Evolutionary conservation across 2,888 invertebrate genomes (phyloP).

Genomic region (Pristionchus mayeri): DNA sequence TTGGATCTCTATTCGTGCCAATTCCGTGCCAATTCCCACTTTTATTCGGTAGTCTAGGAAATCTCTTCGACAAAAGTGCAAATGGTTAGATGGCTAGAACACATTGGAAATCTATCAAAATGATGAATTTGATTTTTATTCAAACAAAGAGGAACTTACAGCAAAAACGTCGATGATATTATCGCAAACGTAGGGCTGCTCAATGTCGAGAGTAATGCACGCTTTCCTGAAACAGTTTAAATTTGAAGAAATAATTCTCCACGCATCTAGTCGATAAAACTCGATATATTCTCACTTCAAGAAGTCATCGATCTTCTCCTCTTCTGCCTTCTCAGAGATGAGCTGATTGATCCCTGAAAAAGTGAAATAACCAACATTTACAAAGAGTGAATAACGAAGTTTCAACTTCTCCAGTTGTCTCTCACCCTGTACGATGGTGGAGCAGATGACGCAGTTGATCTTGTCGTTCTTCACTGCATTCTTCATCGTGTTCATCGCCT

Average conservation of each 20-base stretch:
- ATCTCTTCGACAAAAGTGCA: no score
- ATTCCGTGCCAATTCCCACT: neutral
- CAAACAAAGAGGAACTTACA: conserved; percentile 50
- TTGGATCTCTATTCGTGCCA: neutral
- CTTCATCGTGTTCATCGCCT: conserved; percentile 53
- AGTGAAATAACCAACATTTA: no score
- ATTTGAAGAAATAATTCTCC: neutral
- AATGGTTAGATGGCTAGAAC: no score
- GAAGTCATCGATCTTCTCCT: conserved; percentile 63
- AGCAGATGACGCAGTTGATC: conserved; percentile 62
- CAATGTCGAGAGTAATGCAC: conserved; percentile 62
- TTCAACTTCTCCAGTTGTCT: conserved; percentile 7
- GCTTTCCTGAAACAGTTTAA: conserved; percentile 53
- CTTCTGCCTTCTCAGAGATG: conserved; percentile 54
- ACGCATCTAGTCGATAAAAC: no score
- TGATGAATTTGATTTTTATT: no score
- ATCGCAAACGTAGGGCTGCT: conserved; percentile 66
- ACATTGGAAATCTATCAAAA: no score
- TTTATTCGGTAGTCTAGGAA: no score
- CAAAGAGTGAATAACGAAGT: no score
- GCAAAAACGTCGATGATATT: conserved; percentile 64
- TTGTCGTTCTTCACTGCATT: conserved; percentile 56
- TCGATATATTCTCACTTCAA: conserved; percentile 56
- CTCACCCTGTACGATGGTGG: conserved; percentile 61
- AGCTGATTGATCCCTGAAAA: conserved; percentile 31